phyloP scores from a whole-genome alignment of 2,113 vertebrate genomes.

The Megaceryle torquata region DNA sequence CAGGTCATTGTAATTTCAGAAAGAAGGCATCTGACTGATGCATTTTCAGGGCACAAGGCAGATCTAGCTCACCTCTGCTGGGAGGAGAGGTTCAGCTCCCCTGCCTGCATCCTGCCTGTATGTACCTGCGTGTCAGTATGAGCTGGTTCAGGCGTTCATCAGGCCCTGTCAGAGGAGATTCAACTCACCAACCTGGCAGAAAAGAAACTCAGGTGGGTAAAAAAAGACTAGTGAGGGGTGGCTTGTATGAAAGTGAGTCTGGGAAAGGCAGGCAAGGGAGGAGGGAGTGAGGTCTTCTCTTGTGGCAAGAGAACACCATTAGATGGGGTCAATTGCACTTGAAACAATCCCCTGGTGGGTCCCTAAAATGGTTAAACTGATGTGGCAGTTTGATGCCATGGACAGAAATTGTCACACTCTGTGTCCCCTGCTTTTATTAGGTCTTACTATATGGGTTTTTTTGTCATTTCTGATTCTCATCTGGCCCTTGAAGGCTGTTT shows the following conservation, averaged over 20 bases:
- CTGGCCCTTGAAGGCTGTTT: background rate
- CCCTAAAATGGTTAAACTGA: background rate
- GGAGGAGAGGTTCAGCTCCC: background rate
- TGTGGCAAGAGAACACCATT: background rate
- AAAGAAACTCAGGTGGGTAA: background rate
- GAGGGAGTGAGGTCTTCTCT: background rate
- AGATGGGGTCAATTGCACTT: background rate
- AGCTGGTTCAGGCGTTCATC: background rate
- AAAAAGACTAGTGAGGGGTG: background rate
- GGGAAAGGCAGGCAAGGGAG: background rate
- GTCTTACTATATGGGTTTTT: background rate
- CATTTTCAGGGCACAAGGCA: background rate
- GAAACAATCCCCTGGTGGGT: background rate
- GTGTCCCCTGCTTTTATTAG: background rate
- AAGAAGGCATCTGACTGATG: background rate
- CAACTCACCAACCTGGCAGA: background rate
- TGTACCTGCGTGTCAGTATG: background rate
- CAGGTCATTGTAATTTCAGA: background rate
- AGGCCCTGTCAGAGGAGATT: background rate
- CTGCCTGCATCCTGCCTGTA: fast-evolving
- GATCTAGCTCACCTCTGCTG: background rate
- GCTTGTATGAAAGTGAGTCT: background rate
- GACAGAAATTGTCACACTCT: background rate
- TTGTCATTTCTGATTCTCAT: background rate
- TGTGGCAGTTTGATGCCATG: background rate